phyloP scores from a whole-genome alignment of 2,797 vertebrate genomes.

The Nannoperca australis region DNA sequence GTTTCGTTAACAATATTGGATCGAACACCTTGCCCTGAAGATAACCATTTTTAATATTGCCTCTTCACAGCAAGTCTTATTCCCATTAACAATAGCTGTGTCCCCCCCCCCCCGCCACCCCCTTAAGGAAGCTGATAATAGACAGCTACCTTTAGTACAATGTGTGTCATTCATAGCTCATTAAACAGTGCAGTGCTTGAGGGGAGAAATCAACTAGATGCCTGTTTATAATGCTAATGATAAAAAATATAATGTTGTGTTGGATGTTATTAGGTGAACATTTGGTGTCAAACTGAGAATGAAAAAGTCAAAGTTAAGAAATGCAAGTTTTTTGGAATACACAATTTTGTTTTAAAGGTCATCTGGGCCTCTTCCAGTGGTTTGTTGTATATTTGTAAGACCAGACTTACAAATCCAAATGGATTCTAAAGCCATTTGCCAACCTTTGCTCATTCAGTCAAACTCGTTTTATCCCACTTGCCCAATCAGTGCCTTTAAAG shows the following conservation, averaged over 20 bases:
- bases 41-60: conserved; percentile 51
- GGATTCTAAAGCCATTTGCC: conserved; percentile 19
- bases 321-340: conserved; percentile 8
- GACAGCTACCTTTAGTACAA: conserved; percentile 62
- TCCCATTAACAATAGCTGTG: conserved; percentile 58
- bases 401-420: conserved; percentile 5
- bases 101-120: not conserved
- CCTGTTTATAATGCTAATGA: conserved; percentile 72
- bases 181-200: conserved; percentile 62
- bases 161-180: conserved; percentile 76
- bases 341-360: conserved; percentile 33
- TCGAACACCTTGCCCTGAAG: conserved; percentile 48
- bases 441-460: conserved; percentile 26
- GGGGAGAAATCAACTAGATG: conserved; percentile 64
- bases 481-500: conserved; percentile 10
- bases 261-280: conserved; percentile 28
- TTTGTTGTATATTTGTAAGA: conserved; percentile 19
- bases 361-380: not conserved
- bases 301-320: conserved; percentile 17
- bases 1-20: conserved; percentile 52
- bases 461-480: conserved; percentile 21
- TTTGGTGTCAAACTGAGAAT: conserved; percentile 2
- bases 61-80: conserved; percentile 34
- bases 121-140: conserved; percentile 50
- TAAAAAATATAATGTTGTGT: conserved; percentile 37